Base-by-base conservation (phyloP, 35 echinoderm and acorn worm genomes). In the Stichopus chloronotus region DNA sequence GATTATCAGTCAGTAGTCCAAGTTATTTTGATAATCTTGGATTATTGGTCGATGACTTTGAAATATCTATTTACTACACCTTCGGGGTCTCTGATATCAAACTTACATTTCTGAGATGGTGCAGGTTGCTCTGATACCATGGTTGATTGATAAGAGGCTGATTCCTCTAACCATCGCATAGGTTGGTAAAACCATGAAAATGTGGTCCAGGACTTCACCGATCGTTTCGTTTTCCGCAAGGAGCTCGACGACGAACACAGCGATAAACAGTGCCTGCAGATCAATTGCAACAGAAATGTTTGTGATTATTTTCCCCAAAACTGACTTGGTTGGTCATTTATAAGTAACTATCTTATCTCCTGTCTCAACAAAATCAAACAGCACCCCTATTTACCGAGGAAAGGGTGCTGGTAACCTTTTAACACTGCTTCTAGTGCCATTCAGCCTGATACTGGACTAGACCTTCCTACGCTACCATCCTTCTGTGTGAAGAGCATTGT, bases 181-280 rank as follows among this genome's bases (percentile, higher is more conserved):
- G 9, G 97, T 99, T 3, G 97, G 97, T 68, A 99, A 53, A 9
- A 96, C 25, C 25, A 87, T 96, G 86, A 99, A 99, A 8, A 96
- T 78, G 85, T 96, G 94, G 63, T 99, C 97, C 24, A 91, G 63
- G 68, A 93, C 89, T 13, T 94, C 78, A 19, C 87, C 92, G 59
- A 84, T 81, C 9, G 81, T 56, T 13, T 94, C 77, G 63, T 94
- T 92, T 13, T 92, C 83, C 2, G 72, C 92, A 0, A 99, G 77
- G 12, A 99, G 25, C 61, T 96, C 93, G 54, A 99, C 61, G 5
- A 99, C 87, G 94, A 99, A 99, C 7, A 99, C 94, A 19, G 95
- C 87, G 19, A 99, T 92, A 12, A 95, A 53, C 23, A 93, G 93
- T 57, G 81, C 91, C 97, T 99, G 80, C 13, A 56, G 57, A 81